phyloP scores from a whole-genome alignment of 2,888 invertebrate genomes.

The Cerastis leucographa region DNA sequence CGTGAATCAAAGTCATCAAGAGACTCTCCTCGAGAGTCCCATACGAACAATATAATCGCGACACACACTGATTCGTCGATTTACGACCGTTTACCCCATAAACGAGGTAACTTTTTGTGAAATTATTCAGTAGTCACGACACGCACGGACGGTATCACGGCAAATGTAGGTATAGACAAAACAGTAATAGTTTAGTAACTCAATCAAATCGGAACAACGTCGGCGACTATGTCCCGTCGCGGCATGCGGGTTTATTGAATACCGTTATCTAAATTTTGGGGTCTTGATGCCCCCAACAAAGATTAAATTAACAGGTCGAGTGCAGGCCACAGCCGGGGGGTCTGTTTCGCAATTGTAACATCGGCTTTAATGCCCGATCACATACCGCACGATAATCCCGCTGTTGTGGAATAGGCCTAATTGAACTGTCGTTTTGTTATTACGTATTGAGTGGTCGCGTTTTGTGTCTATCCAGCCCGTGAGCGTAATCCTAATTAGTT shows the following conservation, averaged over 20 bases:
- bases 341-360: constrained; percentile 79
- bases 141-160: constrained; percentile 71
- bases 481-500: constrained; percentile 60
- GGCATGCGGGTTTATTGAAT: constrained; percentile 86
- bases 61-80: constrained; percentile 66
- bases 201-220: constrained; percentile 85
- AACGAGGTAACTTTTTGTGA: constrained; percentile 70
- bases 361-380: constrained; percentile 80
- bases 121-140: constrained; percentile 71
- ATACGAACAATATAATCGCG: constrained; percentile 47
- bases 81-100: constrained; percentile 69
- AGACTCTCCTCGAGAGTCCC: constrained; percentile 12
- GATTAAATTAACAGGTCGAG: constrained; percentile 87
- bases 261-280: constrained; percentile 87
- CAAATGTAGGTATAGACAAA: constrained; percentile 69
- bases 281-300: constrained; percentile 84
- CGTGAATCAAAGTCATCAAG: constrained; percentile 20
- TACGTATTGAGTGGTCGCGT: constrained; percentile 68
- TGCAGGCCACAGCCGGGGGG: constrained; percentile 76
- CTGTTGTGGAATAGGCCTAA: constrained; percentile 84
- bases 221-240: constrained; percentile 75
- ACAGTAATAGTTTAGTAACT: constrained; percentile 83
- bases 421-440: constrained; percentile 82
- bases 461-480: constrained; percentile 48
- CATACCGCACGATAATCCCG: constrained; percentile 81